Conservation (phyloP, 2,113 vertebrate species). For the Axis porcinus region DNA sequence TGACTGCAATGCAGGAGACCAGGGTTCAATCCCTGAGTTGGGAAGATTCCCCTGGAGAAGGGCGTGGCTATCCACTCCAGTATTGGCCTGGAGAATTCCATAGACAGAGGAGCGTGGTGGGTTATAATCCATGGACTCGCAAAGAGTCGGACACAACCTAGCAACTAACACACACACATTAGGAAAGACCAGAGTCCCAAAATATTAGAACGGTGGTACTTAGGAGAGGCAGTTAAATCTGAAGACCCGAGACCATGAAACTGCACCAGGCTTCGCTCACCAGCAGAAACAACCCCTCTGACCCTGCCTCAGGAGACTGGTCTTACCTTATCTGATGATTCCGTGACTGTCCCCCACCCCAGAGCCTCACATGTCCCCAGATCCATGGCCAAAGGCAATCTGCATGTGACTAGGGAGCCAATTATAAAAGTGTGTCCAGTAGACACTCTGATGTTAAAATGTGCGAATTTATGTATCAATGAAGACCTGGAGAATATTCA, state of each 20-base stretch:
- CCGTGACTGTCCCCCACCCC: background rate
- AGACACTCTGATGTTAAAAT: background rate
- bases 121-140: background rate
- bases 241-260: background rate
- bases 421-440: background rate
- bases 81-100: background rate
- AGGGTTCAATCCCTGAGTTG: background rate
- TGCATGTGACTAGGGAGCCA: background rate
- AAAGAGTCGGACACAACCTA: fast-evolving
- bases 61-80: background rate
- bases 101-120: background rate
- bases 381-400: background rate
- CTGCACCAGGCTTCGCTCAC: background rate
- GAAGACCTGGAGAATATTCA: background rate
- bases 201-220: background rate
- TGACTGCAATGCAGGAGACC: background rate
- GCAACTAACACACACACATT: background rate
- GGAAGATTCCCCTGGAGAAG: background rate
- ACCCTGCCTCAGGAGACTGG: background rate
- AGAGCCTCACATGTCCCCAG: background rate
- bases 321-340: background rate
- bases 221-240: background rate
- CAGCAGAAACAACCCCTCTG: background rate
- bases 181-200: background rate
- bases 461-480: background rate